These are phyloP conservation scores for Plebejus anna DNA, from an alignment of 2,888 invertebrate genomes.

Conservation along the genomic window DNA sequence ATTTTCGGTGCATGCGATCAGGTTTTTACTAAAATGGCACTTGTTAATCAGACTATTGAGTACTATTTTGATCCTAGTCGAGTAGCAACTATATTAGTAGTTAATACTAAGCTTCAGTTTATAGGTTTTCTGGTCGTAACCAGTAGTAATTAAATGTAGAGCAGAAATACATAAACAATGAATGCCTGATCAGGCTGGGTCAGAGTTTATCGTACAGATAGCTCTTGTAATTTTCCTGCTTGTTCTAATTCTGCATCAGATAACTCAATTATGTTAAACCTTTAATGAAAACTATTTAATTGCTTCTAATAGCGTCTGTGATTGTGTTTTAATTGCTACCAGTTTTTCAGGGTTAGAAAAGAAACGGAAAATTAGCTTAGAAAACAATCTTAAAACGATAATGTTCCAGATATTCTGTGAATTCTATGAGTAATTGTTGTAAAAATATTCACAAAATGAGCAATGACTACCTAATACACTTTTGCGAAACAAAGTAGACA, in stretches of 20 bases:
- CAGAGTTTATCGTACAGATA: constrained; percentile 58
- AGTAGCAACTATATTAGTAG: neutral
- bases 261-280: constrained; percentile 27
- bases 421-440: neutral
- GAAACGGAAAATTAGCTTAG: neutral
- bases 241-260: constrained; percentile 60
- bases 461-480: neutral
- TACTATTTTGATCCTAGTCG: neutral
- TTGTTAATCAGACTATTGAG: no score
- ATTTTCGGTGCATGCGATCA: no score
- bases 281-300: neutral
- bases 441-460: neutral
- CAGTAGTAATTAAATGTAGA: constrained; percentile 7
- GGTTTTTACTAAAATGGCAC: no score
- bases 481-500: constrained; percentile 3
- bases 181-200: constrained; percentile 41
- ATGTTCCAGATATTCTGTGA: neutral
- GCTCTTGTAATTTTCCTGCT: constrained; percentile 65
- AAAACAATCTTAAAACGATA: neutral
- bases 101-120: neutral
- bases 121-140: neutral
- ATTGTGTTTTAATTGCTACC: neutral
- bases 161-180: constrained; percentile 32
- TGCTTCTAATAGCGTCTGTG: neutral
- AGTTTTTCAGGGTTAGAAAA: neutral